These are phyloP conservation scores for Apamea epomidion DNA, from an alignment of 2,888 invertebrate species.

Conservation along the genomic window DNA sequence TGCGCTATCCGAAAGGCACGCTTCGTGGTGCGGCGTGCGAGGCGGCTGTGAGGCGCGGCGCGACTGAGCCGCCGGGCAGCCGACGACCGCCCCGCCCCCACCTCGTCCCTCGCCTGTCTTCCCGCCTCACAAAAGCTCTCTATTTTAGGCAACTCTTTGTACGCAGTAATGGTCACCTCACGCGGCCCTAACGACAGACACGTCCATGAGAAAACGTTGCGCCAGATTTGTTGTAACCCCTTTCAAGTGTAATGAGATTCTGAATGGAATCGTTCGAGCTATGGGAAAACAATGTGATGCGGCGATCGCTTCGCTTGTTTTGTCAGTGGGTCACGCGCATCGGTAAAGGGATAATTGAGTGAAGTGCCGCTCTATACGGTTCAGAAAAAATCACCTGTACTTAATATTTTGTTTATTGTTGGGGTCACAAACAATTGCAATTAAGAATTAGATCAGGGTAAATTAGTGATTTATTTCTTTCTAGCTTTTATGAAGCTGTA, in stretches of 20 bases:
- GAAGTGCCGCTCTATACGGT: slow-evolving; percentile 63
- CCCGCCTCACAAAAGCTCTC: slow-evolving; percentile 90
- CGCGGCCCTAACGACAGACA: slow-evolving; percentile 90
- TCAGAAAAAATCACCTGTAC: slow-evolving; percentile 47
- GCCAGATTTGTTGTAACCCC: slow-evolving; percentile 88
- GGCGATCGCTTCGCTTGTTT: slow-evolving; percentile 80
- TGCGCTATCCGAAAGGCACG: slow-evolving; percentile 78
- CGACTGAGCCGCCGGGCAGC: slow-evolving; percentile 89
- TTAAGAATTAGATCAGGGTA: slow-evolving; percentile 17
- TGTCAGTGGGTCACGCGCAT: slow-evolving; percentile 86
- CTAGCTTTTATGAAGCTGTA: not conserved
- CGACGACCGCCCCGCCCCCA: slow-evolving; percentile 87
- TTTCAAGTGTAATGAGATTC: slow-evolving; percentile 90
- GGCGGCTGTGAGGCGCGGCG: slow-evolving; percentile 87
- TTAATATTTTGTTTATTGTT: slow-evolving; percentile 27
- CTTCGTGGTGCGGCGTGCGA: slow-evolving; percentile 84
- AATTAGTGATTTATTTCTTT: not conserved
- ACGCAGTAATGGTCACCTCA: slow-evolving; percentile 90
- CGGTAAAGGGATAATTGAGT: slow-evolving; percentile 71
- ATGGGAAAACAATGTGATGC: slow-evolving; percentile 88
- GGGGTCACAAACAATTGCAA: slow-evolving; percentile 17
- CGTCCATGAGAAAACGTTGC: slow-evolving; percentile 89
- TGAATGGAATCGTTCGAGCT: slow-evolving; percentile 86
- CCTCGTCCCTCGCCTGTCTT: slow-evolving; percentile 81
- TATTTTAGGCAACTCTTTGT: slow-evolving; percentile 91